Evolutionary conservation across 2,888 invertebrate species (phyloP).

Genomic region (Drosophila prostipennis): DNA sequence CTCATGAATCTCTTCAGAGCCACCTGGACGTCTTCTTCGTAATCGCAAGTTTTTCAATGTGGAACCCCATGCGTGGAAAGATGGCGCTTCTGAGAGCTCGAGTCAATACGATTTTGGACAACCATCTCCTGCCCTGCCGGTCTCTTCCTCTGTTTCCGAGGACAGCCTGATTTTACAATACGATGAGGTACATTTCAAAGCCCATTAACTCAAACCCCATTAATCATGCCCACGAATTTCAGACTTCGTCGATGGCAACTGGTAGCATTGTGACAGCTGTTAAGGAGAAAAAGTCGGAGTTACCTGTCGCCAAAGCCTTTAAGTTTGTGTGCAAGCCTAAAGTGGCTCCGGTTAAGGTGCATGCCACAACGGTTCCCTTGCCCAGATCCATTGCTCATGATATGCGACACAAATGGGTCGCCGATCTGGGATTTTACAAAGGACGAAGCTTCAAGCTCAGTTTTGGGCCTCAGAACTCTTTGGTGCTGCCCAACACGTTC

Average conservation of each 20-base stretch:
- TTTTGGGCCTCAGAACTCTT: conserved; percentile 89
- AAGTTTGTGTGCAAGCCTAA: conserved; percentile 83
- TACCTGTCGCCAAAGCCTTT: conserved; percentile 24
- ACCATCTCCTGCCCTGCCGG: conserved; percentile 50
- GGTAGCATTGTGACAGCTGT: conserved; percentile 28
- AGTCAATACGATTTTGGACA: conserved; percentile 76
- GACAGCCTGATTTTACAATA: conserved; percentile 58
- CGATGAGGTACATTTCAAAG: conserved; percentile 53
- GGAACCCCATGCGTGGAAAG: conserved; percentile 67
- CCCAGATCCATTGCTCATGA: conserved; percentile 75
- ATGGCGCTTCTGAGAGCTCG: conserved; percentile 69
- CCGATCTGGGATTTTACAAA: conserved; percentile 86
- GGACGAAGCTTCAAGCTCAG: conserved; percentile 89
- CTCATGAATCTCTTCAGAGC: not conserved
- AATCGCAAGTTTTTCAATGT: conserved; percentile 53
- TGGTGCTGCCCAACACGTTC: conserved; percentile 85
- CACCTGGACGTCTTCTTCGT: conserved; percentile 10
- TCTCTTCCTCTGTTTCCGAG: conserved; percentile 70
- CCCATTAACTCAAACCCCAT: too few species aligned
- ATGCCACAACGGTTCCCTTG: conserved; percentile 83
- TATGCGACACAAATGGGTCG: conserved; percentile 83
- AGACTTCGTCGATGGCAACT: conserved; percentile 60
- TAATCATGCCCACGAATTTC: not conserved
- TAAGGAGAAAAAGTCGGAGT: conserved; percentile 9
- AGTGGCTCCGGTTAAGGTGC: conserved; percentile 84